Base-by-base conservation (phyloP, 2,888 invertebrate species). In the Sarcophaga variegata region DNA sequence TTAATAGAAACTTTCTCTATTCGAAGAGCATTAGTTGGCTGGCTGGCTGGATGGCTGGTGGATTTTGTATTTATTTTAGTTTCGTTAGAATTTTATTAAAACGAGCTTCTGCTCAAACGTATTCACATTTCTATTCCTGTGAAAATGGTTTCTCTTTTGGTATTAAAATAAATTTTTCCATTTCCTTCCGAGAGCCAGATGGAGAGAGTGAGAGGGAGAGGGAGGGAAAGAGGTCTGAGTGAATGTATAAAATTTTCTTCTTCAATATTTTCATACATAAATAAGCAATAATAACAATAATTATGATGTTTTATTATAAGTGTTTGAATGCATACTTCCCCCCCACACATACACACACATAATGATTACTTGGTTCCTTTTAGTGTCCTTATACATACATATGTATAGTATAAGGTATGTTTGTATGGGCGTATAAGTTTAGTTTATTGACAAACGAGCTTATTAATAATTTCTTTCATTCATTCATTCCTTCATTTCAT, bases 1-100 rank as follows among this genome's bases (percentile, higher is more conserved):
- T 37, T 70, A 75, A 75, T 79, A 79, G 63, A 83, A 75, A 83
- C 69, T 79, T 79, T 22, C 64, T 72, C 69, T 74, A 63, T 70
- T 79, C 25, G 54, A 37, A 37, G 8, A 37, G 37, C 37, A 37
- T 37, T 37, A 37, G 37, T 10, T 37, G 8, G 37, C 37, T 37
- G 6, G 37, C 37, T 37, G 37, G 37, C 8, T 37, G 37, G 37
- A 6, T 37, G 6, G 37, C 37, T 37, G 37, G 8, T 37, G 10
- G 10, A 37, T 37, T 37, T 37, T 37, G 37, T 37, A 37, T 37
- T 37, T 37, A 37, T 83, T 75, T 78, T 66, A 70, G 49, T 71
- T 47, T 70, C 25, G 70, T 76, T 71, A 49, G 25, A 78, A 75
- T 76, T 64, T 80, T 76, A 71, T 80, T 80, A 71, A 76, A 80